Conservation (phyloP, 2,113 vertebrate species). For the Phycodurus eques region DNA sequence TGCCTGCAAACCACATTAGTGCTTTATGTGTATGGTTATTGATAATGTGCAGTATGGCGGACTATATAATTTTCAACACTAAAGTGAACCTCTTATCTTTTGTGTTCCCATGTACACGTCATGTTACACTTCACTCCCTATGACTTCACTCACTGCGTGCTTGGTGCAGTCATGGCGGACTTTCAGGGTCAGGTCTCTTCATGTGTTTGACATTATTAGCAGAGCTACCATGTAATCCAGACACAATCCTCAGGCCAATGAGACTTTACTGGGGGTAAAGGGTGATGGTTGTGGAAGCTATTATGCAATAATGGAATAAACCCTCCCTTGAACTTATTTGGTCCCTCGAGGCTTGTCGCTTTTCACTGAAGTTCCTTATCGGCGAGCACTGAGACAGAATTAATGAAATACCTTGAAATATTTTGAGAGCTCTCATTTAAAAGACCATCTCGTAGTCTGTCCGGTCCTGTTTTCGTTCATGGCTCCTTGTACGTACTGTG, state of each 20-base stretch:
- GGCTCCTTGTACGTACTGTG: constrained; percentile 30
- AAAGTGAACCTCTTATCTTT: constrained; percentile 1
- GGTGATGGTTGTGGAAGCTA: constrained; percentile 70
- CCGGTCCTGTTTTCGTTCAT: constrained; percentile 41
- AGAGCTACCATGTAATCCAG: constrained; percentile 70
- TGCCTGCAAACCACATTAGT: neutral
- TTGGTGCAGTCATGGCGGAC: constrained; percentile 36
- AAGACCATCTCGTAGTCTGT: constrained; percentile 33
- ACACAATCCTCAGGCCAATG: constrained; percentile 65
- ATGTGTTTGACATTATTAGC: constrained; percentile 73
- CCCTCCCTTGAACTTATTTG: constrained; percentile 46
- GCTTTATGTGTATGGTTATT: neutral
- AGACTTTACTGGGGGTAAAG: constrained; percentile 70
- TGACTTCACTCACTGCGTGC: constrained; percentile 28
- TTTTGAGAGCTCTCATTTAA: constrained; percentile 35
- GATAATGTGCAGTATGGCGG: neutral
- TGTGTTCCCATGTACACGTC: constrained; percentile 16
- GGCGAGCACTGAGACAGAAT: constrained; percentile 28
- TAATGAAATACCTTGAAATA: constrained; percentile 39
- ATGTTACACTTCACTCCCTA: constrained; percentile 16
- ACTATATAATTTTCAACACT: constrained; percentile 1
- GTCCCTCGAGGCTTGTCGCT: constrained; percentile 46
- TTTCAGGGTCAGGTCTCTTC: constrained; percentile 61
- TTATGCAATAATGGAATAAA: constrained; percentile 75
- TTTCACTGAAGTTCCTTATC: constrained; percentile 45